Conservation (phyloP, 2,113 vertebrate genomes). For the Podilymbus podiceps region DNA sequence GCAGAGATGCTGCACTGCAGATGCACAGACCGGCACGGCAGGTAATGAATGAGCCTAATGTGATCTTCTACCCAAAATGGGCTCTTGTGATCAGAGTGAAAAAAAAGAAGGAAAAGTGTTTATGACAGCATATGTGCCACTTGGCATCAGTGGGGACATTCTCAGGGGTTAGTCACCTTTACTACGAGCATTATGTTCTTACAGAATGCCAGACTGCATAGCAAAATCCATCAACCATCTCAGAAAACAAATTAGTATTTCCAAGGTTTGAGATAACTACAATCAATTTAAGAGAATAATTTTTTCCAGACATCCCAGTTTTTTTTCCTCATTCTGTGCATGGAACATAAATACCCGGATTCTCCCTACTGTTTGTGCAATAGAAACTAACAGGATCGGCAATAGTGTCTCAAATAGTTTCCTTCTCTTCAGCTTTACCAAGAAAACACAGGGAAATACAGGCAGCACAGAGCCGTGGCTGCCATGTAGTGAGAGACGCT, state of each 20-base stretch:
- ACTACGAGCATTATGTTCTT: not conserved
- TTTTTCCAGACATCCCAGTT: not conserved
- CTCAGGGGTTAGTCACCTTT: conserved; percentile 2
- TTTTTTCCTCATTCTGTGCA: not conserved
- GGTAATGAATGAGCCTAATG: conserved; percentile 18
- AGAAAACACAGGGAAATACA: not conserved
- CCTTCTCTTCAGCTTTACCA: conserved; percentile 20
- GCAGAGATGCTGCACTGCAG: conserved; percentile 26
- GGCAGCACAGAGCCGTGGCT: not conserved
- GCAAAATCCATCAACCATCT: conserved; percentile 3
- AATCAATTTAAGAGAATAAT: conserved; percentile 21
- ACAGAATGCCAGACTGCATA: not conserved
- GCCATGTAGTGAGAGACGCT: not conserved
- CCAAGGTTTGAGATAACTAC: not conserved
- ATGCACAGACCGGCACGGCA: conserved; percentile 20
- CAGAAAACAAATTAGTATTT: conserved; percentile 19
- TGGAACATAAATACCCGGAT: not conserved
- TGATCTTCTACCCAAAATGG: not conserved
- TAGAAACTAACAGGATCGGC: conserved; percentile 4
- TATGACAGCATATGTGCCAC: not conserved
- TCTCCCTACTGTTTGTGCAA: conserved; percentile 42
- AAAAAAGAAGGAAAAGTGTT: not conserved
- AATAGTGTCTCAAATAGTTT: conserved; percentile 10
- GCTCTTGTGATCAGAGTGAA: not conserved
- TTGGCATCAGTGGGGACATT: not conserved